Percentiles rank a stretch among this genome's conserved stretches.
phyloP scores from a whole-genome alignment of 2,797 vertebrate species.

The Molossus alvarezi region DNA sequence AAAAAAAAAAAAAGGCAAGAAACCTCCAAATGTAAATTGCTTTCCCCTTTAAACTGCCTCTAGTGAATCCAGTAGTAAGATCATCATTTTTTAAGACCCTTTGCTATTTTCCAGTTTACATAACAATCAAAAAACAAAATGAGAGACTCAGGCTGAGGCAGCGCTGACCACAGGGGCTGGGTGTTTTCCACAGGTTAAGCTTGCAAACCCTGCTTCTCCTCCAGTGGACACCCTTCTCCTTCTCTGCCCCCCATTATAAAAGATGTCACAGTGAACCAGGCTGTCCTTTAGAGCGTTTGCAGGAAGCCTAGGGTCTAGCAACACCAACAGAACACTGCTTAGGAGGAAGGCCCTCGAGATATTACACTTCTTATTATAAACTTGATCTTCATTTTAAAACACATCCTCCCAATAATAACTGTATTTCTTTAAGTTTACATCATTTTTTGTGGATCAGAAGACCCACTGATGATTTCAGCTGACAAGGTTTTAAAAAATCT shows the following conservation, averaged over 20 bases:
- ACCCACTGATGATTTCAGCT: conserved; percentile 53
- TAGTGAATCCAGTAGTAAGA: neutral
- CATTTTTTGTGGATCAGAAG: conserved; percentile 48
- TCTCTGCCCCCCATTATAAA: neutral
- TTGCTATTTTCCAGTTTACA: conserved; percentile 53
- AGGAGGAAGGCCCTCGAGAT: conserved; percentile 23
- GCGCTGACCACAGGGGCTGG: neutral
- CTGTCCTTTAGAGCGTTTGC: neutral
- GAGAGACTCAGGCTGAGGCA: neutral
- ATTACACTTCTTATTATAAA: conserved; percentile 40
- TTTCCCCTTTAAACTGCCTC: neutral
- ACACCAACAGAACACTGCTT: neutral
- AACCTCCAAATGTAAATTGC: neutral
- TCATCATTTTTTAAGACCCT: neutral
- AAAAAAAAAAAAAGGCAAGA: neutral
- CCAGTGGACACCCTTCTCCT: neutral
- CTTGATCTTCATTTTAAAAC: conserved; percentile 49
- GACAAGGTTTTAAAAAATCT: conserved; percentile 71
- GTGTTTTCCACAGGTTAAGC: neutral
- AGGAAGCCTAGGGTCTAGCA: neutral
- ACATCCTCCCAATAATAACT: neutral
- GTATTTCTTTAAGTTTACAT: conserved; percentile 40
- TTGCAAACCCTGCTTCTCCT: neutral
- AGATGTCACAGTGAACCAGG: neutral
- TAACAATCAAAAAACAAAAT: conserved; percentile 10